Percentiles rank a stretch among this genome's conserved stretches.
Evolutionary conservation across 2,797 vertebrate species (phyloP).

Genomic region (Acanthurus leucopareius): DNA sequence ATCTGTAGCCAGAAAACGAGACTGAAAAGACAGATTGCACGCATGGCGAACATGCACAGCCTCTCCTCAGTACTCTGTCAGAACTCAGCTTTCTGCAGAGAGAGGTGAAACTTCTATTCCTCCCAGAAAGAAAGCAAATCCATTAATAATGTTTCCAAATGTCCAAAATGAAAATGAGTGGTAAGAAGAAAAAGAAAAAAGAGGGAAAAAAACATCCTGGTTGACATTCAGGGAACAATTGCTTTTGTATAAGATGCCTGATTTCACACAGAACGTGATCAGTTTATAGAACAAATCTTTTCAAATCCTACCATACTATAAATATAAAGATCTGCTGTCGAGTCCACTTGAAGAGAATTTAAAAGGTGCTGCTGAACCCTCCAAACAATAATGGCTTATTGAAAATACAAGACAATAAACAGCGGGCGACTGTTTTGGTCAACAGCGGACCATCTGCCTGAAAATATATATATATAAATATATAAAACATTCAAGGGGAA

Average conservation of each 20-base stretch:
- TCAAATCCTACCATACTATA: background rate
- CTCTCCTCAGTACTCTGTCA: slow-evolving; percentile 2
- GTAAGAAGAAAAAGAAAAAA: background rate
- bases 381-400: slow-evolving; percentile 24
- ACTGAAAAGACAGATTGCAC: slow-evolving; percentile 37
- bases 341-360: slow-evolving; percentile 44
- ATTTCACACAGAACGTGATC: slow-evolving; percentile 22
- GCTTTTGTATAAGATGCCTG: slow-evolving; percentile 14
- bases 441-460: slow-evolving; percentile 20
- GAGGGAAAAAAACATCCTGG: background rate
- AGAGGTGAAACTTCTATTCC: background rate
- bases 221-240: slow-evolving; percentile 40
- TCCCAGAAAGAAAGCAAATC: background rate
- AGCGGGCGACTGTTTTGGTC: slow-evolving; percentile 5
- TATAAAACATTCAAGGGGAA: slow-evolving; percentile 9
- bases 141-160: slow-evolving; percentile 20
- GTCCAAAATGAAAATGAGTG: slow-evolving; percentile 37
- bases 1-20: slow-evolving; percentile 45
- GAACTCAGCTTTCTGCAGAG: background rate
- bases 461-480: background rate
- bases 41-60: slow-evolving; percentile 13
- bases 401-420: slow-evolving; percentile 29
- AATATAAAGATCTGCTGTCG: slow-evolving; percentile 4
- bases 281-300: slow-evolving; percentile 6
- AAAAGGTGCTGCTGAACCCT: slow-evolving; percentile 36